Evolutionary conservation across 2,888 invertebrate species (phyloP).

Genomic region (Caenorhabditis angaria): DNA sequence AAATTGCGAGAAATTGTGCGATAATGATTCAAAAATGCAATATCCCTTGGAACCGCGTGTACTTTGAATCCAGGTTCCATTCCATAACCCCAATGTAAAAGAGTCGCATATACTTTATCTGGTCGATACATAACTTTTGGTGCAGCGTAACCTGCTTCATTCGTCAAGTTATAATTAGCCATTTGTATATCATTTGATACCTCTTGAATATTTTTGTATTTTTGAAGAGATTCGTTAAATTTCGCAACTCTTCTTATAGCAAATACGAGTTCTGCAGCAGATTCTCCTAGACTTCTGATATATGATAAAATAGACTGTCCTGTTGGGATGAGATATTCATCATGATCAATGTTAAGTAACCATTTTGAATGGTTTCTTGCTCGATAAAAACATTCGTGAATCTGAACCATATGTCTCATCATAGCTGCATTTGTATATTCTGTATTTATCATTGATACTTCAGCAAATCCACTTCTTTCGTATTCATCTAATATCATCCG

Average conservation of each 20-base stretch:
- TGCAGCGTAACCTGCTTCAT: background rate
- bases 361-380: background rate
- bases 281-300: too few species aligned
- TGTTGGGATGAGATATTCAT: background rate
- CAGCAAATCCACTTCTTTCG: conserved; percentile 15
- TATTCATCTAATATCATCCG: conserved; percentile 18
- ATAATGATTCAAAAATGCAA: too few species aligned
- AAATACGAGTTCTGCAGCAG: background rate
- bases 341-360: background rate
- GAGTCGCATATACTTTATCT: too few species aligned
- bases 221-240: background rate
- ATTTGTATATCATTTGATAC: background rate
- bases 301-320: background rate
- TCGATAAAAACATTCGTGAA: conserved; percentile 10
- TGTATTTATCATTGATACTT: conserved; percentile 19
- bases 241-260: background rate
- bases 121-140: background rate
- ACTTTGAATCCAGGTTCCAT: too few species aligned
- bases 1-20: too few species aligned
- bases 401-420: conserved; percentile 25
- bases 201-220: background rate
- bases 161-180: background rate
- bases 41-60: too few species aligned
- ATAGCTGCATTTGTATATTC: conserved; percentile 20
- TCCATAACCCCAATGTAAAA: too few species aligned